phyloP scores from a whole-genome alignment of 2,113 vertebrate genomes.

The Ciconia stormi region DNA sequence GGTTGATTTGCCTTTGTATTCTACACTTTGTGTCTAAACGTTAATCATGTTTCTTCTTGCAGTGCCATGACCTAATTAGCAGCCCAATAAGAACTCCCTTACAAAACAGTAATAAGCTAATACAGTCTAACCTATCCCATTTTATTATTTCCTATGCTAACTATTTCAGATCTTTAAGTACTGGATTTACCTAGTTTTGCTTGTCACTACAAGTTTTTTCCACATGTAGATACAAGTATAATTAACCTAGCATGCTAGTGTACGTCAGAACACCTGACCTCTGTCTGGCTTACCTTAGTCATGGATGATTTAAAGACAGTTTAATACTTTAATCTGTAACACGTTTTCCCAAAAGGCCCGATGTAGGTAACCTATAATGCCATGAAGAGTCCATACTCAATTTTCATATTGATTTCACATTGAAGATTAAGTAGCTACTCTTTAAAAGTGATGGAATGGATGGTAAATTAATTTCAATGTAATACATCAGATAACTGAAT shows the following conservation, averaged over 20 bases:
- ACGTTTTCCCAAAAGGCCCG: neutral
- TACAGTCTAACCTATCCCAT: neutral
- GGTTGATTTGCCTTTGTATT: neutral
- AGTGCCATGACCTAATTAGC: neutral
- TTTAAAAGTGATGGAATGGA: neutral
- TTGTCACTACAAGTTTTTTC: neutral
- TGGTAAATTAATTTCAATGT: neutral
- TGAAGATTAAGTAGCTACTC: slow-evolving; percentile 1
- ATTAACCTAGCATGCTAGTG: neutral
- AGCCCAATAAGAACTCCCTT: neutral
- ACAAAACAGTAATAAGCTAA: neutral
- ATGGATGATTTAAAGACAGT: neutral
- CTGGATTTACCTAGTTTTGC: neutral
- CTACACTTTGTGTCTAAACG: neutral
- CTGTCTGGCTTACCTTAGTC: neutral
- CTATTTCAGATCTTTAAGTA: neutral
- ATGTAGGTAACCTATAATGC: neutral
- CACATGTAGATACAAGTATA: neutral
- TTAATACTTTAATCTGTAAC: slow-evolving; percentile 43
- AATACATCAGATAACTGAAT: neutral
- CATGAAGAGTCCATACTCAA: neutral
- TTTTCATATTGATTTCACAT: neutral
- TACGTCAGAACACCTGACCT: slow-evolving; percentile 1
- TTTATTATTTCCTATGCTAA: neutral
- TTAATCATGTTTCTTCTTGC: neutral